Evolutionary conservation across 2,797 vertebrate species (phyloP), one percentile per base, ranked within the genome.

Genomic region (Mallotus villosus): DNA sequence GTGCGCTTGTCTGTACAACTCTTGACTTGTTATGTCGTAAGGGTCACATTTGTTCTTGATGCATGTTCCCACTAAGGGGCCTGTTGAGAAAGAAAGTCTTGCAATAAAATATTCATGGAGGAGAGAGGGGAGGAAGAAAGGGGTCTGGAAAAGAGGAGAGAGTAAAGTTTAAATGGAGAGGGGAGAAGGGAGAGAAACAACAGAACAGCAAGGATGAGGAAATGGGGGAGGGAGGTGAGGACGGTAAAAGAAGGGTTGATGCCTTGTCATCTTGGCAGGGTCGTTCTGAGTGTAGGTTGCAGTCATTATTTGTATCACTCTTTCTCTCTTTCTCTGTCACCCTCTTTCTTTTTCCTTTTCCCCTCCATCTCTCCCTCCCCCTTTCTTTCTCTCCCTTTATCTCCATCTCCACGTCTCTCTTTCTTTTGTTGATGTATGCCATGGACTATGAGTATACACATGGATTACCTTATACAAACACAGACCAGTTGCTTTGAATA

Each of bases 391-490:
- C 19, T 64, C 2, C 21, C 63, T 17, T 46, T 11, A 4, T 66
- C 12, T 25, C 21, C 16, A n/a, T 3, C 63, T 24, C 34, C 22
- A n/a, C 5, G 0, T 46, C 63, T 22, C 37, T 14, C 37, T 14
- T 4, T 25, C 63, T 4, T 65, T 37, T 4, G 51, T n/a, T 16
- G 5, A 9, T 63, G 61, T 34, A 5, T 34, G 29, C 83, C 71
- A 86, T 83, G 78, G 78, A 82, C 74, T 72, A 73, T 11, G 58
- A 67, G 78, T 84, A 83, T 79, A 85, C 82, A 86, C 72, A 80
- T 7, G 77, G 82, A 89, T 85, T 86, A 87, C 82, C 78, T 84
- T 83, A 32, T 68, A 79, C 82, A 91, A 91, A 90, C 86, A 86
- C 74, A 3, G 53, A 70, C 63, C 78, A 74, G 79, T 83, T 77